phyloP scores from a whole-genome alignment of 2,797 vertebrate genomes.

The Decapterus maruadsi region DNA sequence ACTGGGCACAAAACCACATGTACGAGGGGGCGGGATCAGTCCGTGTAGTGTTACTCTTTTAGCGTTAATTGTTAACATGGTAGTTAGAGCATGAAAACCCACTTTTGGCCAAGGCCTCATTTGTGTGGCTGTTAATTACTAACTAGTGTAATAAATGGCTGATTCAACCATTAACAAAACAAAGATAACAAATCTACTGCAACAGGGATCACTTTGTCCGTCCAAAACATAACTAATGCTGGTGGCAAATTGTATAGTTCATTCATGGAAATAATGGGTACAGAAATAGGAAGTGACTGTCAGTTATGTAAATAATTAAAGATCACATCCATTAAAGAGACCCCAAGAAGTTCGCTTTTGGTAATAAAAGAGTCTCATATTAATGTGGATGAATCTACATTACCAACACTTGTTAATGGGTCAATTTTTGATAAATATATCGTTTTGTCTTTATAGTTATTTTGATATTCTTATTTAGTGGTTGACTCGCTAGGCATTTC shows the following conservation, averaged over 20 bases:
- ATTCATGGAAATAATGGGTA: no score
- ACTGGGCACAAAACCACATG: not conserved
- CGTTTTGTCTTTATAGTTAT: no score
- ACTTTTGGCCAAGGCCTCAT: not conserved
- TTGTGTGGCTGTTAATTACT: not conserved
- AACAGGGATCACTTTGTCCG: not conserved
- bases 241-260: not conserved
- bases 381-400: no score
- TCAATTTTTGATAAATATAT: no score
- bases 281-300: no score
- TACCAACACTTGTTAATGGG: no score
- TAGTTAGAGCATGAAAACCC: not conserved
- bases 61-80: not conserved
- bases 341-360: no score
- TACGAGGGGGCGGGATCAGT: not conserved
- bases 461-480: no score
- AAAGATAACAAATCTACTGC: not conserved
- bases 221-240: not conserved
- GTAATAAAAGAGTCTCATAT: no score
- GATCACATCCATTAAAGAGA: no score
- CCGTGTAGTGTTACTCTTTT: not conserved
- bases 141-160: not conserved
- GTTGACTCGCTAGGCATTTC: no score
- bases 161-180: not conserved
- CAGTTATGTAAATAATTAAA: no score